Conservation (phyloP, 2,888 invertebrate genomes). For the Diplazon laetatorius region DNA sequence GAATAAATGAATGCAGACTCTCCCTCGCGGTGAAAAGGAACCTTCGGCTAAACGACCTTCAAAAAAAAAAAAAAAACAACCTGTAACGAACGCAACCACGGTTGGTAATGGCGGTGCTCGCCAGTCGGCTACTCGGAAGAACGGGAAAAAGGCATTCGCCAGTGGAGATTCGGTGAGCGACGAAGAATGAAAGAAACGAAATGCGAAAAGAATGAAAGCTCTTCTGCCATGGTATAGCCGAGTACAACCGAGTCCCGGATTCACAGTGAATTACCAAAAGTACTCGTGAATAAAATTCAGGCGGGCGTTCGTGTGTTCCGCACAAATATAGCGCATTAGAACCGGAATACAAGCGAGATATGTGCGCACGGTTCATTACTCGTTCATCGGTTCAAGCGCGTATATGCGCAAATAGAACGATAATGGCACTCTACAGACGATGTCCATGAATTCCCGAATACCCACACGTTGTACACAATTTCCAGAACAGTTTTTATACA, state of each 20-base stretch:
- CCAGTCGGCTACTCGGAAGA: conserved; percentile 49
- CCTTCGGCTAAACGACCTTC: conserved; percentile 71
- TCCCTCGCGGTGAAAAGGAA: conserved; percentile 60
- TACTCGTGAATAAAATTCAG: conserved; percentile 47
- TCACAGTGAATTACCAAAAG: conserved; percentile 34
- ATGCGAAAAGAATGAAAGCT: conserved; percentile 42
- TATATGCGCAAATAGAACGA: neutral
- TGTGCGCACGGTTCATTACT: conserved; percentile 30
- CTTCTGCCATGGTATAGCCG: conserved; percentile 26
- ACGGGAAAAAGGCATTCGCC: conserved; percentile 4
- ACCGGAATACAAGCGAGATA: conserved; percentile 29
- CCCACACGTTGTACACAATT: conserved; percentile 15
- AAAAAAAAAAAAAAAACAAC: too few species aligned
- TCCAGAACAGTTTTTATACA: neutral
- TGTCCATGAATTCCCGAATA: conserved; percentile 35
- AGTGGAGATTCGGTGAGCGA: conserved; percentile 30
- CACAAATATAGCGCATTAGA: neutral
- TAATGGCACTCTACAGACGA: conserved; percentile 11
- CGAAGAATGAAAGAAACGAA: conserved; percentile 32
- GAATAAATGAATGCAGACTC: conserved; percentile 68
- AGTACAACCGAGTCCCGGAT: conserved; percentile 16
- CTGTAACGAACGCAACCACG: conserved; percentile 66
- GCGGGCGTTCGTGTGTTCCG: neutral
- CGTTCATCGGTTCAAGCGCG: conserved; percentile 47
- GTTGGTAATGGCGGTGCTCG: conserved; percentile 11